Evolutionary conservation across 2,113 vertebrate genomes (phyloP), one percentile per base, ranked within the genome.

Genomic region (Lates calcarifer): DNA sequence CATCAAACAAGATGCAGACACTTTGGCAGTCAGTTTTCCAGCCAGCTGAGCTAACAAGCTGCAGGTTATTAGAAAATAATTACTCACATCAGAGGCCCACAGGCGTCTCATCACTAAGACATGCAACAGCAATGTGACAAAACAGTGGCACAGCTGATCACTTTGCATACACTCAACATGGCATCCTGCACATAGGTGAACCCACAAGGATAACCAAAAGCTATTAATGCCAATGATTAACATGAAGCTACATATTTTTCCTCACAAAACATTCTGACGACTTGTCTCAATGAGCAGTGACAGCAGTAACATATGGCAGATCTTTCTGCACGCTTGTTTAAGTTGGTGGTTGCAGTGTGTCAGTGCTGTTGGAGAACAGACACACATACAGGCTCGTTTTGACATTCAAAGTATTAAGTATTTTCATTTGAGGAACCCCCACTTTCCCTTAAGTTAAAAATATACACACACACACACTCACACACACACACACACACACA

Each of bases 1-100:
- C 73, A 79, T 69, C 87, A 84, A 79, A 82, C 61, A 71, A 65
- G 71, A 76, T 55, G 56, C 66, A 77, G 58, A 84, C 60, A 73
- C 39, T 65, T 76, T 82, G 75, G 74, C 80, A 74, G 62, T 70
- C 45, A 37, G 31, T 71, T 74, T 82, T 81, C 51, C 73, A 85
- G 79, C 79, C 62, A 83, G 70, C 85, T 88, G 87, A 91, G 82
- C 83, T 90, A 87, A 84, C 74, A 85, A 84, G 83, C 81, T 86
- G 82, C 61, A 80, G 56, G 86, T 90, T 91, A 83, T 93, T 82
- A 87, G 86, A 82, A 86, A 85, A 88, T 79, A 66, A 84, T 87
- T 82, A 74, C 49, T 81, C 67, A 62, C 51, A 81, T 77, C 39
- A 70, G 35, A 81, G 67, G 60, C 74, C 70, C 26, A 67, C 76